Evolutionary conservation across 2,888 invertebrate genomes (phyloP), one percentile per base, ranked within the genome.

Genomic region (Apotomis capreana): DNA sequence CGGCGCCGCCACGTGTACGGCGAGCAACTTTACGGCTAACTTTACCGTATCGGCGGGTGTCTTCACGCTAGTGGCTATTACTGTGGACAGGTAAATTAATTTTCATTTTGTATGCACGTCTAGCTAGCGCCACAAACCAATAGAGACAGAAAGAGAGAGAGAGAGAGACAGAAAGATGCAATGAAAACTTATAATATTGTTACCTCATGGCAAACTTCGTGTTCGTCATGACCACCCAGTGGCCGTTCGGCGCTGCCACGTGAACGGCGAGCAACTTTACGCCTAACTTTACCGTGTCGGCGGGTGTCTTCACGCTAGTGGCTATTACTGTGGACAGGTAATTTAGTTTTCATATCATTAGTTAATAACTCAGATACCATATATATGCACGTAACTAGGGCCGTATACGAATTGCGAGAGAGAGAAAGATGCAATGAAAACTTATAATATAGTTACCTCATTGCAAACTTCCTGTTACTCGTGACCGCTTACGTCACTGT

Each of bases 301-400:
- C 98, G 9, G 97, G 97, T 75, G 98, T 98, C 0, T 97, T 98
- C 84, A 98, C 98, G 0, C 94, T 98, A 78, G 97, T 98, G 71
- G 98, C 97, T 69, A 98, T 98, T 78, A 97, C 98, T 51, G 96
- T 98, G 78, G 98, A 98, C 91, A 96, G 98, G 98, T 98, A 88
- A 92, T 80, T 80, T 69, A 52, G 10, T 1, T 9, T 4, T 98
- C 81, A 26, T 26, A 2, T 26, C 1, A 26, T 26, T 26, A 26
- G 2, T 26, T 26, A 26, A 26, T 26, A 26, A 26, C 26, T 26
- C 26, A 26, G 98, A 98, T 0, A 91, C 95, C 6, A 91, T 26
- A 26, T 26, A 26, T 26, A 26, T 26, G 26, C 26, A 26, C 26
- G 26, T 26, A 26, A 26, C 26, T 26, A 26, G 26, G 26, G 26